Conservation (phyloP, 2,113 vertebrate species). For the Brienomyrus longianalis region DNA sequence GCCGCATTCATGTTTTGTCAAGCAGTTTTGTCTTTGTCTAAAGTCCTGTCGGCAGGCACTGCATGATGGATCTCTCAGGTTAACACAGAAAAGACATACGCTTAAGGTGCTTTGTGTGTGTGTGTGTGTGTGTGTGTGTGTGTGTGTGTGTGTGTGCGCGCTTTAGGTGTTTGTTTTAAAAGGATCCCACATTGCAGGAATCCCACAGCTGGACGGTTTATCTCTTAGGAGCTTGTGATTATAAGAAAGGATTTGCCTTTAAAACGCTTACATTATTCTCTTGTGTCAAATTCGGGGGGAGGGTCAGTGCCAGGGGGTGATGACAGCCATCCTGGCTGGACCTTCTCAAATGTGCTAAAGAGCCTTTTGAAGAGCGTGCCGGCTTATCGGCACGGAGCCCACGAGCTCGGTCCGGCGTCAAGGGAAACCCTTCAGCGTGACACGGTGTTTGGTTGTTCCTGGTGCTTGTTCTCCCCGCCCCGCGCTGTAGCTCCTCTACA, state of each 20-base stretch:
- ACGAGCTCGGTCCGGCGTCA: constrained; percentile 58
- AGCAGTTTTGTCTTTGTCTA: not conserved
- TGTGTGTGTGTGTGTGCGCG: not conserved
- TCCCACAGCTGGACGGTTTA: constrained; percentile 21
- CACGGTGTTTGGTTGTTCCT: constrained; percentile 63
- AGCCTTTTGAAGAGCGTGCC: constrained; percentile 40
- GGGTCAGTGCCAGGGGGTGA: constrained; percentile 31
- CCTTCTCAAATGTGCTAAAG: constrained; percentile 46
- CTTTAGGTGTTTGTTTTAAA: not conserved
- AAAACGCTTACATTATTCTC: constrained; percentile 13
- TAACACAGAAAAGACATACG: not conserved
- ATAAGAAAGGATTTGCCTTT: not conserved
- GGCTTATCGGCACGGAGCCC: constrained; percentile 57
- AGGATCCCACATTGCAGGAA: not conserved
- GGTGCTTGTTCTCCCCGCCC: constrained; percentile 50
- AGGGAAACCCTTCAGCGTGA: constrained; percentile 61
- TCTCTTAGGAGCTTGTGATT: not conserved
- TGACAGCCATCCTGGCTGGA: constrained; percentile 50
- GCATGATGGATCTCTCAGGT: not conserved
- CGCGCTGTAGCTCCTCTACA: constrained; percentile 58
- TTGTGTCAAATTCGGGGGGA: constrained; percentile 29
- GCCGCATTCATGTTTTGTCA: not conserved
- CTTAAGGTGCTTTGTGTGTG: not conserved
- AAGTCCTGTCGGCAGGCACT: not conserved
- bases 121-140: not conserved